phyloP scores from a whole-genome alignment of 2,113 vertebrate species.

The Psettodes erumei region DNA sequence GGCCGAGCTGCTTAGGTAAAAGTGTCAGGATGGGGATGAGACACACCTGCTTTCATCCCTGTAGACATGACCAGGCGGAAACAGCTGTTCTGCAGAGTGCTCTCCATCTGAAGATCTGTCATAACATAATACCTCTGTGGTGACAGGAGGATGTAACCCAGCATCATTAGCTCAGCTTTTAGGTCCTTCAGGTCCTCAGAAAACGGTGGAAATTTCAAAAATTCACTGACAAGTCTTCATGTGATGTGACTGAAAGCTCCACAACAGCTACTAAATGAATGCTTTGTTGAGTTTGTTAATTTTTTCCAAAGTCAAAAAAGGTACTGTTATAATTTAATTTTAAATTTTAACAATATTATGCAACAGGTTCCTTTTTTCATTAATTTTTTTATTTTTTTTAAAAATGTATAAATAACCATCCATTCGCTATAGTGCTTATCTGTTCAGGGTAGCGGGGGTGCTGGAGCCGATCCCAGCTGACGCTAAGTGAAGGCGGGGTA shows the following conservation, averaged over 20 bases:
- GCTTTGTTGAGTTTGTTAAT: not conserved
- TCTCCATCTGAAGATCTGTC: conserved; percentile 46
- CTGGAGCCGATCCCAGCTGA: too few species aligned
- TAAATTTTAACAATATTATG: too few species aligned
- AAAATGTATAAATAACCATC: too few species aligned
- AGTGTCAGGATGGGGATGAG: conserved; percentile 45
- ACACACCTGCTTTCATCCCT: conserved; percentile 45
- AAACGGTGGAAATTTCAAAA: too few species aligned
- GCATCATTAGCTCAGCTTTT: not conserved
- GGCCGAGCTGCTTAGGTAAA: conserved; percentile 12
- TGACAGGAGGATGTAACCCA: not conserved
- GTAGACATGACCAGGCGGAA: conserved; percentile 32
- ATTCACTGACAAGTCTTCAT: too few species aligned
- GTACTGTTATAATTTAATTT: too few species aligned
- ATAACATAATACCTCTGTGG: conserved; percentile 30
- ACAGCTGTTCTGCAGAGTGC: conserved; percentile 39
- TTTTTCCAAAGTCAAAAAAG: not conserved
- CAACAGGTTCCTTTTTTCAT: not conserved
- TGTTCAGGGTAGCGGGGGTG: too few species aligned
- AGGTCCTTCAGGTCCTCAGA: not conserved
- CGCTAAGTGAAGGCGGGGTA: too few species aligned
- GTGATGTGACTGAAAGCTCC: too few species aligned
- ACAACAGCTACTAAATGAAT: not conserved
- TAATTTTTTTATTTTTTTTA: too few species aligned
- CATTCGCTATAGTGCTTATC: too few species aligned